A percentile compares a stretch with the other conserved stretches of the same genome.
Conservation (phyloP, 2,888 invertebrate genomes). For the Yponomeuta evonymella region DNA sequence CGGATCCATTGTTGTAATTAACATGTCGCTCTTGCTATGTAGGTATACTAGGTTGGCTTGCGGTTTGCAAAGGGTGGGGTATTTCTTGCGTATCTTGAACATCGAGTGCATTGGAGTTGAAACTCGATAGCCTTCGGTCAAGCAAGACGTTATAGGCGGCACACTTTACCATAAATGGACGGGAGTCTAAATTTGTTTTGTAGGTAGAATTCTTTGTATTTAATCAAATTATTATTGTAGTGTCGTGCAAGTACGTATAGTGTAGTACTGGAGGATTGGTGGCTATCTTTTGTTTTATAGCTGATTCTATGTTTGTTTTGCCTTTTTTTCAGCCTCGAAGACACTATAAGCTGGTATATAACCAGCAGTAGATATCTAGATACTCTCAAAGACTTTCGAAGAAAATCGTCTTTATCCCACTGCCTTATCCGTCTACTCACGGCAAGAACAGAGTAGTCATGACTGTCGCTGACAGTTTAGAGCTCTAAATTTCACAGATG, state of each 20-base stretch:
- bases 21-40: neutral
- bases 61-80: neutral
- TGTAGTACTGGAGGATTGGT: too few species aligned
- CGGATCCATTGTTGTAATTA: conserved; percentile 1
- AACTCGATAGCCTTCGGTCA: conserved; percentile 67
- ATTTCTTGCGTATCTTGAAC: conserved; percentile 24
- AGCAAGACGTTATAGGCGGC: conserved; percentile 1
- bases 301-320: too few species aligned
- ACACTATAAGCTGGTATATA: too few species aligned
- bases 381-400: too few species aligned
- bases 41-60: neutral
- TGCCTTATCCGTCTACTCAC: too few species aligned
- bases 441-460: too few species aligned
- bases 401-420: too few species aligned
- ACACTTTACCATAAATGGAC: too few species aligned
- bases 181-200: conserved; percentile 17
- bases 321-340: too few species aligned
- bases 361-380: too few species aligned
- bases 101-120: conserved; percentile 60
- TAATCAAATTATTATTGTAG: neutral
- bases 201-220: conserved; percentile 18
- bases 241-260: neutral
- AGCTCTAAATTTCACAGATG: too few species aligned
- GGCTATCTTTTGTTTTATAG: too few species aligned
- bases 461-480: neutral